These are phyloP conservation scores for Thysanoteuthis rhombus DNA, from an alignment of 2,888 invertebrate genomes.

Conservation along the genomic window DNA sequence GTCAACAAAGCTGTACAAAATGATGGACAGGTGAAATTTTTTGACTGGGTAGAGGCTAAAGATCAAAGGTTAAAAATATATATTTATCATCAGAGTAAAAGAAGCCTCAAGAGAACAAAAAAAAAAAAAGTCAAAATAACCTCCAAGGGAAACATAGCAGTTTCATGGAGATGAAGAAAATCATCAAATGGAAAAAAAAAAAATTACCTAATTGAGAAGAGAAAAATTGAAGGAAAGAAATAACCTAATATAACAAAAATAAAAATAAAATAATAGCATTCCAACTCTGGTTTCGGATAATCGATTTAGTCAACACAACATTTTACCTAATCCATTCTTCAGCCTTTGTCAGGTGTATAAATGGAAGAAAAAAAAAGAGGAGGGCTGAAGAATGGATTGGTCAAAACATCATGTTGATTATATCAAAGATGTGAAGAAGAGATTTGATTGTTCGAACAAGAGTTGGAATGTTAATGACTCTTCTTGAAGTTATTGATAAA, in stretches of 20 bases:
- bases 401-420: too few relatives aligned
- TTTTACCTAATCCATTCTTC: too few relatives aligned
- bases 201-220: background rate
- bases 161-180: background rate
- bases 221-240: background rate
- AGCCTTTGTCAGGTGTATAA: too few relatives aligned
- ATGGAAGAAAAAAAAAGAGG: too few relatives aligned
- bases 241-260: background rate
- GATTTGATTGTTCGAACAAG: too few relatives aligned
- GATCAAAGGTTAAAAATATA: background rate
- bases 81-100: background rate
- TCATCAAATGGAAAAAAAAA: background rate
- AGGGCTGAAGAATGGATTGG: too few relatives aligned
- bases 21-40: background rate
- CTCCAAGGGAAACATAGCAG: background rate
- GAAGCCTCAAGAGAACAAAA: background rate
- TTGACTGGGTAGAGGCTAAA: background rate
- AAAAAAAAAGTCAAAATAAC: background rate
- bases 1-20: slow-evolving; percentile 12
- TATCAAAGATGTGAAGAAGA: too few relatives aligned
- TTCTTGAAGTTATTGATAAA: too few relatives aligned
- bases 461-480: too few relatives aligned
- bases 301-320: too few relatives aligned
- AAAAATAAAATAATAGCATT: too few relatives aligned
- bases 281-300: too few relatives aligned